Evolutionary conservation across 2,113 vertebrate species (phyloP).

Genomic region (Psammodynastes pulverulentus): DNA sequence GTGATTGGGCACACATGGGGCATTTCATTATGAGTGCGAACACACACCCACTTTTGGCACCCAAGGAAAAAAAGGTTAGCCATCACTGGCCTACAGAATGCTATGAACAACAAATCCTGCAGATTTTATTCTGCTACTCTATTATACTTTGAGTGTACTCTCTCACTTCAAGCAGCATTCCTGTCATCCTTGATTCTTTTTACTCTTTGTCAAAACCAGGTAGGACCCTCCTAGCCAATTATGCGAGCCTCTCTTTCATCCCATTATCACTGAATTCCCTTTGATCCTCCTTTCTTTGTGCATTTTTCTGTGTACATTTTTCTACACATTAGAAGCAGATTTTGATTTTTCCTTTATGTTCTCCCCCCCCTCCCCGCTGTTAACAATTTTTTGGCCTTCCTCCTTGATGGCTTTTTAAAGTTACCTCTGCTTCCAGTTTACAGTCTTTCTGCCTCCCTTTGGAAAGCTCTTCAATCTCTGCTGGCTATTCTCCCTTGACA

Average conservation of each 20-base stretch:
- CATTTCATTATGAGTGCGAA: too few relatives aligned
- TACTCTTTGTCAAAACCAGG: neutral
- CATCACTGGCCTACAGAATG: neutral
- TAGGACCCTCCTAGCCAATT: neutral
- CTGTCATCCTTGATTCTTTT: neutral
- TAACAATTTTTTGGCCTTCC: neutral
- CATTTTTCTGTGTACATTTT: neutral
- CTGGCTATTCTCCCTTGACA: neutral
- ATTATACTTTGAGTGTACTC: neutral
- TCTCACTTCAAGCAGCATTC: neutral
- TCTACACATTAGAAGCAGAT: too few relatives aligned
- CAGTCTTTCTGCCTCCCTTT: neutral
- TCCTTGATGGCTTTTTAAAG: neutral
- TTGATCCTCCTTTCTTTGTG: neutral
- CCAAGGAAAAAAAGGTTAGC: too few relatives aligned
- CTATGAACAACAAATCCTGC: too few relatives aligned
- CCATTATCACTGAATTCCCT: neutral
- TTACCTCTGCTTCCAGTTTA: neutral
- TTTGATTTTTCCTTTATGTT: neutral
- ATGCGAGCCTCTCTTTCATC: neutral
- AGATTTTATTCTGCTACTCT: neutral
- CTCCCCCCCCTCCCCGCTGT: too few relatives aligned
- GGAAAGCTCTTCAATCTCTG: neutral
- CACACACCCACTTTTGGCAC: too few relatives aligned
- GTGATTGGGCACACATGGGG: too few relatives aligned